These are phyloP conservation scores for Thereva unica DNA, from an alignment of 2,888 invertebrate species.

Conservation along the genomic window DNA sequence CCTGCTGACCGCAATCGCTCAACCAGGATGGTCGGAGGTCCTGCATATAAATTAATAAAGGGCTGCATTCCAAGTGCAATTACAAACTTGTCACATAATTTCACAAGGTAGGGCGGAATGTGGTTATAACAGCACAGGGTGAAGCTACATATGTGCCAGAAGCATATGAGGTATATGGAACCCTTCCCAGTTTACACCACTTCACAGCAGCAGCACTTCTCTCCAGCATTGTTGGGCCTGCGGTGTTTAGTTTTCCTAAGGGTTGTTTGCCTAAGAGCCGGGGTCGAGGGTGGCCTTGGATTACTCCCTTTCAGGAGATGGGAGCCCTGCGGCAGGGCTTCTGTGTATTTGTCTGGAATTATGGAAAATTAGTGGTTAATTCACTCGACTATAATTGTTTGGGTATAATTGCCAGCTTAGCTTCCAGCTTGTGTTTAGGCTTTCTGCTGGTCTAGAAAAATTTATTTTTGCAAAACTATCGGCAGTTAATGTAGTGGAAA, in stretches of 20 bases:
- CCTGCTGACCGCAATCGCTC: constrained; percentile 16
- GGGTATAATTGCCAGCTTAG: constrained; percentile 26
- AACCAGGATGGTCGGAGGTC: constrained; percentile 6
- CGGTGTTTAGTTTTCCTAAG: too few species aligned
- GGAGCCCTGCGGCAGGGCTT: too few species aligned
- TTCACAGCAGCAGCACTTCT: too few species aligned
- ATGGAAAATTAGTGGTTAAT: constrained; percentile 26
- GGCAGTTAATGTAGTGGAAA: too few species aligned
- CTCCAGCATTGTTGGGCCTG: too few species aligned
- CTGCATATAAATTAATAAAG: constrained; percentile 21
- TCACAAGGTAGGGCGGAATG: constrained; percentile 11
- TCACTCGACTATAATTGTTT: constrained; percentile 28
- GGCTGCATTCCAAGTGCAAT: constrained; percentile 30
- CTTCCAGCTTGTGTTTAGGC: constrained; percentile 7
- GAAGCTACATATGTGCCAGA: constrained; percentile 5
- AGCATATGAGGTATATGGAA: too few species aligned
- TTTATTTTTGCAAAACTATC: too few species aligned
- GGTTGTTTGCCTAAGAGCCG: too few species aligned
- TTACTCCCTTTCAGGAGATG: too few species aligned
- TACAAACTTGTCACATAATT: constrained; percentile 30
- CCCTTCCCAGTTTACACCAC: neutral
- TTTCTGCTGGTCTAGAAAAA: too few species aligned
- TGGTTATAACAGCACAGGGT: constrained; percentile 15
- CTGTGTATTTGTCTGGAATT: constrained; percentile 14
- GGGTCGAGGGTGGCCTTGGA: too few species aligned